Percentiles rank a stretch among this genome's conserved stretches.
phyloP scores from a whole-genome alignment of 2,797 vertebrate genomes.

The Phrynocephalus forsythii region DNA sequence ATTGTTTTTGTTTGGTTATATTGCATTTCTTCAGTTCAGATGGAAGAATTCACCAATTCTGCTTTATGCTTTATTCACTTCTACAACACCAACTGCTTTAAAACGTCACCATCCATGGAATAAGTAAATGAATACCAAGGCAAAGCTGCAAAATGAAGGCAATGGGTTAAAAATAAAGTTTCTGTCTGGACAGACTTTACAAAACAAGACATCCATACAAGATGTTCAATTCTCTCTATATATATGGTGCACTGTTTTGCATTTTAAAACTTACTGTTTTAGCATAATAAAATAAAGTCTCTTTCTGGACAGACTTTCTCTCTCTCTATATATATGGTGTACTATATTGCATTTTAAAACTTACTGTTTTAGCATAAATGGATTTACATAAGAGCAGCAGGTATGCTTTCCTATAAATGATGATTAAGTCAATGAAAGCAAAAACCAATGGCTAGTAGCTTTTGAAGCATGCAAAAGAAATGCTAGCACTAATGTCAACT shows the following conservation, averaged over 20 bases:
- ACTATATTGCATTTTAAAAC: background rate
- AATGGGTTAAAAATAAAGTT: background rate
- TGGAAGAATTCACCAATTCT: background rate
- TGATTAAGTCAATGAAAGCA: background rate
- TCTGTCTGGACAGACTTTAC: background rate
- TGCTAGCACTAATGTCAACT: background rate
- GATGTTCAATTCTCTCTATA: background rate
- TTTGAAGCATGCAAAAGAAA: conserved; percentile 18
- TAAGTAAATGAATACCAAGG: background rate
- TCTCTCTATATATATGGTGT: background rate
- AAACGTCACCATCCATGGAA: background rate
- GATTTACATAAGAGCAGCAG: background rate
- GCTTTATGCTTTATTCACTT: background rate
- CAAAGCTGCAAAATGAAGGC: background rate
- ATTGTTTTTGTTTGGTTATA: background rate
- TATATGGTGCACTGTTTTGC: too few species aligned
- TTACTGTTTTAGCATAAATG: background rate
- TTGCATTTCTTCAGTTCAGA: background rate
- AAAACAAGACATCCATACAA: background rate
- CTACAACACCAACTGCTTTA: background rate
- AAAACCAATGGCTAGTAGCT: background rate
- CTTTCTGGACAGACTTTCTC: background rate
- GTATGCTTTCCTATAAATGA: background rate
- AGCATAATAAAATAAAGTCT: background rate
- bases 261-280: background rate